These are phyloP conservation scores for Varanus salvator DNA, from an alignment of 2,113 vertebrate species.

Conservation along the genomic window DNA sequence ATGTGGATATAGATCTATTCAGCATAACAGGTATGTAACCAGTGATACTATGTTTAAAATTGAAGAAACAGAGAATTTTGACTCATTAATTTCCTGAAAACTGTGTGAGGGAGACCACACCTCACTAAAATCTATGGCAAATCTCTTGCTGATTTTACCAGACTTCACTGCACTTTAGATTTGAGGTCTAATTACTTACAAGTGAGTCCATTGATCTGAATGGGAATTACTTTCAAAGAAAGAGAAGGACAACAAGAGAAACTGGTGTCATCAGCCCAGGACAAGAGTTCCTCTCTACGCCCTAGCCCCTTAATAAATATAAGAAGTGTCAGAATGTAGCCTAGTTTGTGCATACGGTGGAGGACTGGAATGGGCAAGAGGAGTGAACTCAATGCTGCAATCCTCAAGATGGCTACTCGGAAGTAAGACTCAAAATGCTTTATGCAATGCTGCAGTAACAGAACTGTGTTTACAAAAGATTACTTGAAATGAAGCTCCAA, in stretches of 20 bases:
- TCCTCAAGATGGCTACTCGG: neutral
- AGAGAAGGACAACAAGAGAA: neutral
- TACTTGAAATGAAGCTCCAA: neutral
- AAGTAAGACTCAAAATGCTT: neutral
- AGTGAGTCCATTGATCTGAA: neutral
- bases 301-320: neutral
- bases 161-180: neutral
- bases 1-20: no score
- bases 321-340: neutral
- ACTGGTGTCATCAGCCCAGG: no score
- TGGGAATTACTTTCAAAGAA: neutral
- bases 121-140: neutral
- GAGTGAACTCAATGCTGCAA: no score
- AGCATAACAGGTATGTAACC: neutral
- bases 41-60: neutral
- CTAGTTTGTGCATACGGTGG: no score
- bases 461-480: neutral
- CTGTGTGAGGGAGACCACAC: neutral
- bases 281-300: neutral
- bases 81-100: neutral
- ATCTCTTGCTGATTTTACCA: neutral
- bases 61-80: no score
- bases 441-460: no score
- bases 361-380: no score
- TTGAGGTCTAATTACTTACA: neutral